A percentile compares a stretch with the other conserved stretches of the same genome.
These are phyloP conservation scores for Halcyon senegalensis DNA, from an alignment of 2,113 vertebrate genomes.

Conservation along the genomic window DNA sequence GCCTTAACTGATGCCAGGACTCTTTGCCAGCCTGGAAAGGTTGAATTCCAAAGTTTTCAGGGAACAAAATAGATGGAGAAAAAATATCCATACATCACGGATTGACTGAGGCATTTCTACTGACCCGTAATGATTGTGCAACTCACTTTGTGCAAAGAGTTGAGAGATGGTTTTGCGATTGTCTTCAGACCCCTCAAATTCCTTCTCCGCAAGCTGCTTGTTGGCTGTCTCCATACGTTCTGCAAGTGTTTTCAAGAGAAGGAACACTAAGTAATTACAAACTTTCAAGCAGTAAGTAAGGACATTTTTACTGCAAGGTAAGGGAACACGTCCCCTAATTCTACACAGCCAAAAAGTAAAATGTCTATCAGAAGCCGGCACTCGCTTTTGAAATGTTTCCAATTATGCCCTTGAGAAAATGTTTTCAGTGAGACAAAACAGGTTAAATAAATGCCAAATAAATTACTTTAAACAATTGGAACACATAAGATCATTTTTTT, in stretches of 20 bases:
- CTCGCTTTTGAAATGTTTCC: background rate
- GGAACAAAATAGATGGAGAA: background rate
- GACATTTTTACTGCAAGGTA: background rate
- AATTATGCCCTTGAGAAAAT: background rate
- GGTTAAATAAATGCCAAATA: background rate
- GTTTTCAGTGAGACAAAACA: background rate
- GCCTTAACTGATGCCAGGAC: background rate
- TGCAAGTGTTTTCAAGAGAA: slow-evolving; percentile 57
- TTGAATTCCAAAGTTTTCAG: slow-evolving; percentile 1
- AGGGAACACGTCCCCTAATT: background rate
- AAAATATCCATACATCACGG: background rate
- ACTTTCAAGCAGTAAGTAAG: background rate
- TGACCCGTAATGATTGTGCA: background rate
- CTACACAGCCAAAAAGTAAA: background rate
- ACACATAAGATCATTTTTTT: background rate
- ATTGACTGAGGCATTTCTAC: background rate
- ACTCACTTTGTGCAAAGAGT: slow-evolving; percentile 95
- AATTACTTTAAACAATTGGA: background rate
- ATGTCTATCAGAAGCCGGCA: background rate
- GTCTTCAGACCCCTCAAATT: slow-evolving; percentile 94
- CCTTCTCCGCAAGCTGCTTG: slow-evolving; percentile 94
- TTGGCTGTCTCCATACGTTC: slow-evolving; percentile 97
- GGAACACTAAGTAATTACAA: background rate
- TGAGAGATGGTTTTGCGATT: slow-evolving; percentile 97
- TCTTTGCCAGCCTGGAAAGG: background rate